Conservation (phyloP, 2,113 vertebrate species). For the Aramus guarauna region DNA sequence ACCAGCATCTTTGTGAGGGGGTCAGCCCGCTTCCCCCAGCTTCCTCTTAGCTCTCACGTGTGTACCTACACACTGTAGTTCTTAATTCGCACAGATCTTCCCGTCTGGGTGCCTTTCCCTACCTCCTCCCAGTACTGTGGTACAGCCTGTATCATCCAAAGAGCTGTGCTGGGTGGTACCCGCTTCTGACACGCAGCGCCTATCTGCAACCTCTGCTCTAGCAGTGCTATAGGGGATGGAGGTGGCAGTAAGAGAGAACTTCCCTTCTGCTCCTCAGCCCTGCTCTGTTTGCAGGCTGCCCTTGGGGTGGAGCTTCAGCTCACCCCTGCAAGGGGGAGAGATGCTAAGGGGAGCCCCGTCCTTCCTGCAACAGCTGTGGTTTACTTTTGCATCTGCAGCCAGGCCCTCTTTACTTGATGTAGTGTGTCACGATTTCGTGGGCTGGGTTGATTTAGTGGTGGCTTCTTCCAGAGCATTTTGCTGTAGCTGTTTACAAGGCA, state of each 20-base stretch:
- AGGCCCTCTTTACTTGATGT: not conserved
- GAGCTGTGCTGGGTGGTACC: not conserved
- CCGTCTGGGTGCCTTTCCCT: not conserved
- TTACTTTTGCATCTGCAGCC: not conserved
- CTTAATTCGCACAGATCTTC: not conserved
- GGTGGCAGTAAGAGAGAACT: not conserved
- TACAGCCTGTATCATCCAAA: not conserved
- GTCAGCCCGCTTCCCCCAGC: not conserved
- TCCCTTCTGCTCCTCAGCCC: not conserved
- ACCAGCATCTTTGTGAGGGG: not conserved
- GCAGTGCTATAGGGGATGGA: not conserved
- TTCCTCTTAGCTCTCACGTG: not conserved
- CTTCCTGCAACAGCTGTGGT: not conserved
- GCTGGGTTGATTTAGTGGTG: not conserved
- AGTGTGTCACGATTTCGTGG: rapidly evolving
- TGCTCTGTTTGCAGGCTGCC: not conserved
- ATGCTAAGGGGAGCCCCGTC: not conserved
- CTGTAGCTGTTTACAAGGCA: not conserved
- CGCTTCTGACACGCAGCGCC: not conserved
- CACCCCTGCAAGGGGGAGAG: not conserved
- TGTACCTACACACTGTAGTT: not conserved
- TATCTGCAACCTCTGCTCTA: not conserved
- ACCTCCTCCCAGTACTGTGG: not conserved
- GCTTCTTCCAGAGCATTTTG: not conserved
- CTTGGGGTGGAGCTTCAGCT: not conserved